Evolutionary conservation across 2,797 vertebrate genomes (phyloP).

Genomic region (Dermochelys coriacea): DNA sequence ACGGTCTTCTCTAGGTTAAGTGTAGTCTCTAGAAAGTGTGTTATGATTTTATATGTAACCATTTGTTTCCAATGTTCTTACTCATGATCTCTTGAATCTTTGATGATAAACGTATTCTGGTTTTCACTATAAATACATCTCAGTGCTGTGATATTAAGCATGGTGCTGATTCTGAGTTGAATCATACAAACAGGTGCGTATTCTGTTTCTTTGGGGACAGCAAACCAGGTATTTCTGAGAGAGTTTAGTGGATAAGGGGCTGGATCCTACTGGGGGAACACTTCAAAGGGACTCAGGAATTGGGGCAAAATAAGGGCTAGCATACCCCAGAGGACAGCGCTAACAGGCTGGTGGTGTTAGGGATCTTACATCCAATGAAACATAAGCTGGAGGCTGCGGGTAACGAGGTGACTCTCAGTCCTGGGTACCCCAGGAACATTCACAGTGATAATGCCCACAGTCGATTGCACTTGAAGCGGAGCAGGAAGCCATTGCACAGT

Average conservation of each 20-base stretch:
- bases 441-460: not conserved
- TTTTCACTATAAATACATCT: not conserved
- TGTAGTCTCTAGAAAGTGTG: not conserved
- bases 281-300: not conserved
- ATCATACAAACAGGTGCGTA: too few relatives aligned
- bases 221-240: not conserved
- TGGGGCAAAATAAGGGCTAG: not conserved
- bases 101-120: not conserved
- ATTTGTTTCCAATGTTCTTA: not conserved
- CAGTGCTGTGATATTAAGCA: not conserved
- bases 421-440: not conserved
- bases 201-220: not conserved
- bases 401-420: not conserved
- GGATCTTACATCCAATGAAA: too few relatives aligned
- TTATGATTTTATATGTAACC: not conserved
- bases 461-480: not conserved
- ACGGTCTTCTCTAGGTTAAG: not conserved
- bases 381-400: too few relatives aligned
- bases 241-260: not conserved
- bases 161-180: not conserved
- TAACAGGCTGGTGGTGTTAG: too few relatives aligned
- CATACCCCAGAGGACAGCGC: not conserved
- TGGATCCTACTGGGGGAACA: not conserved
- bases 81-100: not conserved
- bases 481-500: not conserved